Evolutionary conservation across 2,797 vertebrate species (phyloP).

Genomic region (Acipenser ruthenus): DNA sequence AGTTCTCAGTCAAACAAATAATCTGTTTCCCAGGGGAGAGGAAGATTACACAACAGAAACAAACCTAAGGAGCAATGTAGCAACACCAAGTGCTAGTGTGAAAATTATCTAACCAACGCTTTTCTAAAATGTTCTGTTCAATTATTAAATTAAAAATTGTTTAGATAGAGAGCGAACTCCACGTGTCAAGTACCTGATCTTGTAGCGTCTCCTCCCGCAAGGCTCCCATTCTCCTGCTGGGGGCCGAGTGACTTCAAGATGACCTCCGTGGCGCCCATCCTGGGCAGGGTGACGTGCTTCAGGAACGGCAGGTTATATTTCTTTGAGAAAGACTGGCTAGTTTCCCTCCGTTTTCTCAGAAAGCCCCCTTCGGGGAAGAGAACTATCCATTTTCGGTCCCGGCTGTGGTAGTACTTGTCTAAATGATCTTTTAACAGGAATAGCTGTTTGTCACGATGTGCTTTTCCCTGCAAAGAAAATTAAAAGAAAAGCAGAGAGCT

Average conservation of each 20-base stretch:
- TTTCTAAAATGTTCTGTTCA: too few relatives aligned
- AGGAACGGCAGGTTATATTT: slow-evolving; percentile 90
- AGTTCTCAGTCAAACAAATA: too few relatives aligned
- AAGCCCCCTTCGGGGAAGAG: slow-evolving; percentile 97
- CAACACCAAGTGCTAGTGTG: too few relatives aligned
- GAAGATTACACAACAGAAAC: too few relatives aligned
- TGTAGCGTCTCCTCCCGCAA: slow-evolving; percentile 50
- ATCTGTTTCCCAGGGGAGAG: too few relatives aligned
- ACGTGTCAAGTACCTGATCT: slow-evolving; percentile 56
- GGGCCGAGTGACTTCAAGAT: slow-evolving; percentile 79
- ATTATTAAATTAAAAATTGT: too few relatives aligned
- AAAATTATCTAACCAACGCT: too few relatives aligned
- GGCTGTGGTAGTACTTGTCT: slow-evolving; percentile 85
- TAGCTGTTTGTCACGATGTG: slow-evolving; percentile 88
- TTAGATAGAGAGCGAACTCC: too few relatives aligned
- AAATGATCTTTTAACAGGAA: slow-evolving; percentile 85
- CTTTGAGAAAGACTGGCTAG: slow-evolving; percentile 91
- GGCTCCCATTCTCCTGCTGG: slow-evolving; percentile 85
- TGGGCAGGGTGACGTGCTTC: slow-evolving; percentile 88
- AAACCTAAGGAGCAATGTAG: too few relatives aligned
- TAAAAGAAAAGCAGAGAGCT: too few relatives aligned
- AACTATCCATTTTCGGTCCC: slow-evolving; percentile 94
- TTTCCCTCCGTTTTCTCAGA: slow-evolving; percentile 93
- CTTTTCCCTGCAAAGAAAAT: slow-evolving; percentile 68
- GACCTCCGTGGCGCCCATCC: slow-evolving; percentile 84